Conservation (phyloP, 2,888 invertebrate species). For the Tortricodes alternella region DNA sequence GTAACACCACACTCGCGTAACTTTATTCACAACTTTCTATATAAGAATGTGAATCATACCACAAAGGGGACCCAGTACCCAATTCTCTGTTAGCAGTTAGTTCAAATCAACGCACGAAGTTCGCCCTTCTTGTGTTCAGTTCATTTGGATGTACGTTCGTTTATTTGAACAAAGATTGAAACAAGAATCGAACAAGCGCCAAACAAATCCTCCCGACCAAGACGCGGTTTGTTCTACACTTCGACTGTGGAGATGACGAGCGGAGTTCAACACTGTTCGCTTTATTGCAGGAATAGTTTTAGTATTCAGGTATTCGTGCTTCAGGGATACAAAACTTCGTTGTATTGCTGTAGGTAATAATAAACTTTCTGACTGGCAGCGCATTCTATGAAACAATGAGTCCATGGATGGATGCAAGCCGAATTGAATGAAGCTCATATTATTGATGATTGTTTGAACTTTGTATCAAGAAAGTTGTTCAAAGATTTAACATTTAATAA, state of each 20-base stretch:
- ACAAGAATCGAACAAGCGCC: conserved; percentile 25
- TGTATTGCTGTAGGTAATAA: too few relatives aligned
- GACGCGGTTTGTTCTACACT: conserved; percentile 9
- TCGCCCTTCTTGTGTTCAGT: conserved; percentile 41
- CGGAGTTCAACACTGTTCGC: background rate
- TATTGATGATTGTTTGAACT: too few relatives aligned
- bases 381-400: background rate
- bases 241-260: background rate
- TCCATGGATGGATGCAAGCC: background rate
- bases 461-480: too few relatives aligned
- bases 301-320: background rate
- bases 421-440: too few relatives aligned
- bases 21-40: conserved; percentile 37
- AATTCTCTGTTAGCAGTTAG: conserved; percentile 36
- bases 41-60: conserved; percentile 44
- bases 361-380: conserved; percentile 2
- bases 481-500: too few relatives aligned
- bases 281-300: background rate
- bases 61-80: conserved; percentile 47
- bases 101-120: conserved; percentile 43
- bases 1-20: conserved; percentile 31
- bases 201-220: conserved; percentile 2
- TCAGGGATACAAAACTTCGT: background rate
- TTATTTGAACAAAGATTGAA: conserved; percentile 27
- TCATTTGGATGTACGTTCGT: conserved; percentile 33